Evolutionary conservation across 1,140 invertebrate genomes (phyloP).

Genomic region (Teleogryllus occipitalis): DNA sequence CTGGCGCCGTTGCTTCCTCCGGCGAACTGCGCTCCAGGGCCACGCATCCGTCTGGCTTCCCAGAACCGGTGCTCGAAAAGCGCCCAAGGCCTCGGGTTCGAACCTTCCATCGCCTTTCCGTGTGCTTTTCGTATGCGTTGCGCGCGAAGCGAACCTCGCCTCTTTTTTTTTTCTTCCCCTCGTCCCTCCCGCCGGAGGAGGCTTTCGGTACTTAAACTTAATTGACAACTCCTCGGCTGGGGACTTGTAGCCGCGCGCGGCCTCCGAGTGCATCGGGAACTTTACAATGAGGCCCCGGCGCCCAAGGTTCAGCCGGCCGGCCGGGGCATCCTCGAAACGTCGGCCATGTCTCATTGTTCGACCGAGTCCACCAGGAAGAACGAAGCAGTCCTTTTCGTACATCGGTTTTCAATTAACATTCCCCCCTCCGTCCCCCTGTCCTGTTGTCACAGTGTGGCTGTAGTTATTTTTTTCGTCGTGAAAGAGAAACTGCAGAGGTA

Average conservation of each 20-base stretch:
- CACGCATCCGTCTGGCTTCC: neutral
- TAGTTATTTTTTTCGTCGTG: too few relatives aligned
- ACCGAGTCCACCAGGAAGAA: neutral
- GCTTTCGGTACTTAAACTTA: constrained; percentile 4
- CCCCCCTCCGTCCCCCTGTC: neutral
- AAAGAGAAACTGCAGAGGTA: too few relatives aligned
- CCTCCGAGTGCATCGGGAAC: neutral
- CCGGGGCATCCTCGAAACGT: neutral
- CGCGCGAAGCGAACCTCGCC: too few relatives aligned
- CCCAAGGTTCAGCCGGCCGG: neutral
- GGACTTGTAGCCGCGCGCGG: neutral
- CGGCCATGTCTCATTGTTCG: neutral
- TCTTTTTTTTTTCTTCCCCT: neutral
- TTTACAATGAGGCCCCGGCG: neutral
- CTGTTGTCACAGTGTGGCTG: too few relatives aligned
- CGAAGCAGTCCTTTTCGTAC: neutral
- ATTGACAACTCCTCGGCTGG: neutral
- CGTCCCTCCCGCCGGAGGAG: neutral
- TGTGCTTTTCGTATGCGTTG: neutral
- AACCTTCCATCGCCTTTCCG: neutral
- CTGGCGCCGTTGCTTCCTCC: too few relatives aligned
- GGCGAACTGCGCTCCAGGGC: too few relatives aligned
- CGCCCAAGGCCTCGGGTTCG: neutral
- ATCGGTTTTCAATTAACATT: neutral
- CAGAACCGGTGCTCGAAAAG: neutral